Evolutionary conservation across 2,888 invertebrate species (phyloP), one percentile per base, ranked within the genome.

Genomic region (Lypha dubia): DNA sequence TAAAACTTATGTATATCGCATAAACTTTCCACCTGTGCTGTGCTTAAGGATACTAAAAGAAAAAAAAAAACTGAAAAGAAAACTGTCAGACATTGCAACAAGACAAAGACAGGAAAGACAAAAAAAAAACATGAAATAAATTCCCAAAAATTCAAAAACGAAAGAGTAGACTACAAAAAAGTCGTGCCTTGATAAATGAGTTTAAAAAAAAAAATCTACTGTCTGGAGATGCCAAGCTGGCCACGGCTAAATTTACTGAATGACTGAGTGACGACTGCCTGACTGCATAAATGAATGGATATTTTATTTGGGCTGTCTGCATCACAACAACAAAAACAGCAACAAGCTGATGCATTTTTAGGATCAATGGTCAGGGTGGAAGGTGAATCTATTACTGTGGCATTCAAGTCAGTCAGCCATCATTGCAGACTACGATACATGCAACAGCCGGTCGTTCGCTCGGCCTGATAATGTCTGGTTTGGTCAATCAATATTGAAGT

Each of bases 131-230:
- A 38, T 63, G 38, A 8, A 81, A 75, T 56, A 81, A 75, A 80
- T 51, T n/a, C 28, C 49, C 51, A 68, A 62, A 63, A 79, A 74
- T 13, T 68, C 35, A 11, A 44, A 75, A 65, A 67, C 38, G 56
- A 73, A 83, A 86, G 58, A 77, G 71, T 41, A 77, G 77, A 73
- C 73, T 70, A 51, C 60, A 63, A 65, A 83, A 70, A 86, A 80
- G n/a, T 82, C 85, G 81, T 81, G 73, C 81, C 75, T 86, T 87
- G 86, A 87, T 87, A 85, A 87, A 87, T 87, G 87, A 86, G 87
- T 86, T 86, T 87, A 86, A 86, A 86, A 86, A 81, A 86, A 81
- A 86, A 82, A 84, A 68, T 67, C 80, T 56, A 28, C 28, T 63
- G 73, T 74, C 75, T 84, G 80, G 53, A 53, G 28, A 28, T 76